phyloP scores from a whole-genome alignment of 2,797 vertebrate species.

The Erithacus rubecula region DNA sequence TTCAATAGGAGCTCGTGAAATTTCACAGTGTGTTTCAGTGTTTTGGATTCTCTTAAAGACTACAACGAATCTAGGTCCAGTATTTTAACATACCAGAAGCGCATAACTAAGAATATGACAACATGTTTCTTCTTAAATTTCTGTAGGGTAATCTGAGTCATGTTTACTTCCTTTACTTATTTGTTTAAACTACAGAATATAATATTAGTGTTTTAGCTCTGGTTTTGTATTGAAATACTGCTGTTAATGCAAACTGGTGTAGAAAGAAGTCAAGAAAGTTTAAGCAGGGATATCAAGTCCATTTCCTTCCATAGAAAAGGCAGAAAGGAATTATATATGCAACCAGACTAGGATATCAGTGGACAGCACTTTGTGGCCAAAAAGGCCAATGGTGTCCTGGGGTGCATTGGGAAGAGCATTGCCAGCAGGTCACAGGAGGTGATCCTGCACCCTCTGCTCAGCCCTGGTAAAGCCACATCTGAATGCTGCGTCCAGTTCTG shows the following conservation, averaged over 20 bases:
- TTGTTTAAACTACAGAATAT: neutral
- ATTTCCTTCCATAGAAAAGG: neutral
- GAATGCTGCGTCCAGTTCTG: neutral
- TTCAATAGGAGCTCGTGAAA: neutral
- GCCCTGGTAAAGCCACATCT: no score
- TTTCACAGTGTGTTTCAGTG: neutral
- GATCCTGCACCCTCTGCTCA: neutral
- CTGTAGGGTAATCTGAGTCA: neutral
- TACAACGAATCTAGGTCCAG: neutral
- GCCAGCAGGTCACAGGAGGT: accelerated
- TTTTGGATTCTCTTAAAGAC: neutral
- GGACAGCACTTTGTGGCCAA: neutral
- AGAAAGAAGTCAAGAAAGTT: neutral
- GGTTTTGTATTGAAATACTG: neutral
- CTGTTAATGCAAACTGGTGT: neutral
- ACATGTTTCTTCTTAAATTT: neutral
- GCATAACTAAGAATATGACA: neutral
- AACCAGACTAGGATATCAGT: neutral
- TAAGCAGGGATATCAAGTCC: neutral
- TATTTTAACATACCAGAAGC: neutral
- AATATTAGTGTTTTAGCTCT: neutral
- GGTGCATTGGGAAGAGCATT: accelerated
- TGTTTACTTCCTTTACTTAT: neutral
- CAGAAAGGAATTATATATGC: no score
- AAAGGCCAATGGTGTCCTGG: accelerated